Percentiles rank a stretch among this genome's conserved stretches.
These are phyloP conservation scores for Drosophila elegans DNA, from an alignment of 1,140 invertebrate species.

Conservation along the genomic window DNA sequence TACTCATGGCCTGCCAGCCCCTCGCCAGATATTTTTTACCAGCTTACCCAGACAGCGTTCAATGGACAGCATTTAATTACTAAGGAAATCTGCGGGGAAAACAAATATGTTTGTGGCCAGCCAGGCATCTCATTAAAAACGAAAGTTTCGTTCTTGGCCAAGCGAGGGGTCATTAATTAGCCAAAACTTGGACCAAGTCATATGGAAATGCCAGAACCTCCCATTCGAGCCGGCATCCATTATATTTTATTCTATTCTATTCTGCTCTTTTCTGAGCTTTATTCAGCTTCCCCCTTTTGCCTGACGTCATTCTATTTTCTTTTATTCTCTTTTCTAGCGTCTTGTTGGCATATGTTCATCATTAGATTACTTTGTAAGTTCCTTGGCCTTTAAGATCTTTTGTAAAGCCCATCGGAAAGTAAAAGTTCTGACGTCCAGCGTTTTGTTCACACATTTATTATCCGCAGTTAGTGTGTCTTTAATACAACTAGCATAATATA, in stretches of 20 bases:
- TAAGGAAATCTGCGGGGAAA: constrained; percentile 60
- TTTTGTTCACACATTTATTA: constrained; percentile 57
- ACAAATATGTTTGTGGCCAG: constrained; percentile 45
- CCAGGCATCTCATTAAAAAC: constrained; percentile 75
- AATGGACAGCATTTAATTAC: constrained; percentile 71
- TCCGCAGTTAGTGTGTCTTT: constrained; percentile 37
- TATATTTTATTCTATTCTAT: constrained; percentile 20
- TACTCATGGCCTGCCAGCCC: constrained; percentile 52
- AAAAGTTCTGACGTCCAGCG: constrained; percentile 35
- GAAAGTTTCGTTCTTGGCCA: constrained; percentile 65
- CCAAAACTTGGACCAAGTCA: constrained; percentile 21
- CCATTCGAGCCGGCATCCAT: constrained; percentile 41
- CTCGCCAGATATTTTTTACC: constrained; percentile 9
- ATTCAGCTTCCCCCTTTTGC: no score
- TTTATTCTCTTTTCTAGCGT: constrained; percentile 23
- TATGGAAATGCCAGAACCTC: constrained; percentile 54
- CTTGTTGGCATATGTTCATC: constrained; percentile 17
- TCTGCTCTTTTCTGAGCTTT: constrained; percentile 5
- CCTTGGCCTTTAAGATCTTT: constrained; percentile 42
- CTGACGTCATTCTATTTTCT: constrained; percentile 42
- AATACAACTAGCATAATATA: constrained; percentile 36
- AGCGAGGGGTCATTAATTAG: constrained; percentile 68
- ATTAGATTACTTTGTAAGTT: constrained; percentile 10
- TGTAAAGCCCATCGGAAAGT: constrained; percentile 34
- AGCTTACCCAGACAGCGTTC: constrained; percentile 41